Conservation (phyloP, 2,888 invertebrate genomes). For the Acleris literana region DNA sequence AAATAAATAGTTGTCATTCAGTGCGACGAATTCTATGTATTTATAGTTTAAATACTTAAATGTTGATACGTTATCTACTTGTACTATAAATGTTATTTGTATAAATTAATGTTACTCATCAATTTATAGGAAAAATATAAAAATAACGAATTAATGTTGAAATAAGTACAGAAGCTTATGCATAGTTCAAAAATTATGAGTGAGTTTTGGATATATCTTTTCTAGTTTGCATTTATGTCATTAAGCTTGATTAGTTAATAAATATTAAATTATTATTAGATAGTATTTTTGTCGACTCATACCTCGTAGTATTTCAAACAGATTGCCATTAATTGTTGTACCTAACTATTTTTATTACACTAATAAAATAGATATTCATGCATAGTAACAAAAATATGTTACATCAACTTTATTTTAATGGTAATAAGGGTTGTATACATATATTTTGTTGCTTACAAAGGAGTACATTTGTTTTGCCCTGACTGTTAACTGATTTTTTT, state of each 20-base stretch:
- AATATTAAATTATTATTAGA: not conserved
- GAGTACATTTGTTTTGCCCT: no score
- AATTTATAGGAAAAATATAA: slow-evolving; percentile 20
- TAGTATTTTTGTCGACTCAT: no score
- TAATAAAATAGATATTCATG: no score
- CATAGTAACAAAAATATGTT: no score
- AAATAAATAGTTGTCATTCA: no score
- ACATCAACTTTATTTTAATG: no score
- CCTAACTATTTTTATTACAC: no score
- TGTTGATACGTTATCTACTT: slow-evolving; percentile 34
- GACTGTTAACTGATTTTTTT: no score
- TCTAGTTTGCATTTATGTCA: not conserved
- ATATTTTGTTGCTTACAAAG: no score
- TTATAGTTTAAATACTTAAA: slow-evolving; percentile 17
- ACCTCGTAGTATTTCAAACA: no score
- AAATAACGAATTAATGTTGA: slow-evolving; percentile 25
- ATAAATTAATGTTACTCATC: slow-evolving; percentile 17
- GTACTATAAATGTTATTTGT: slow-evolving; percentile 27
- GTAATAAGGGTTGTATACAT: no score
- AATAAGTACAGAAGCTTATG: slow-evolving; percentile 23
- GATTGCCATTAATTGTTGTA: no score
- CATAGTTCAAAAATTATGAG: slow-evolving; percentile 11
- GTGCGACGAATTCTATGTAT: slow-evolving; percentile 10
- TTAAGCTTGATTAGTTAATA: slow-evolving; percentile 6
- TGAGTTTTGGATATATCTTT: not conserved